phyloP scores from a whole-genome alignment of 2,113 vertebrate genomes.

The Takifugu flavidus region DNA sequence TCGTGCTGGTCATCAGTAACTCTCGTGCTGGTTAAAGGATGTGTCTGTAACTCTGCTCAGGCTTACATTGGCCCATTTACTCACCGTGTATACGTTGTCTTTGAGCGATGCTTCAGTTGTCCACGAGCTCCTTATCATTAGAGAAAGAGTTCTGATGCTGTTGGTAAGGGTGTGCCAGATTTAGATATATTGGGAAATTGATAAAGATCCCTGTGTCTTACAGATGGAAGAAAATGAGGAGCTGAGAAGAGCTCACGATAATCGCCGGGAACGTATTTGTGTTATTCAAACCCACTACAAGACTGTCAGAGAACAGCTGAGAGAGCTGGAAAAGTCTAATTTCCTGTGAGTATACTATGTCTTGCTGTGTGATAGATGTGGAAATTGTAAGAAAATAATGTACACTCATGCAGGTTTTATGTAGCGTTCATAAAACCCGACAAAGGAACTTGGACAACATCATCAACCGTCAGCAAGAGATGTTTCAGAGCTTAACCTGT shows the following conservation, averaged over 20 bases:
- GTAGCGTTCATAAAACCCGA: background rate
- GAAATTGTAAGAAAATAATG: background rate
- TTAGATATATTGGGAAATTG: background rate
- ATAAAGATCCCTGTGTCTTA: constrained; percentile 37
- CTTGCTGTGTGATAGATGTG: background rate
- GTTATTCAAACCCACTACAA: constrained; percentile 88
- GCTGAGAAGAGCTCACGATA: constrained; percentile 81
- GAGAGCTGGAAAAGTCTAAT: constrained; percentile 78
- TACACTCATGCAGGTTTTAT: background rate
- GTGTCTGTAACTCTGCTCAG: constrained; percentile 3
- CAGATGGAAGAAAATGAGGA: constrained; percentile 84
- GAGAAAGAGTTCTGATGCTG: constrained; percentile 7
- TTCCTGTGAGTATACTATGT: constrained; percentile 75
- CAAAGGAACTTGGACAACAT: constrained; percentile 20
- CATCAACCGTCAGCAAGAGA: constrained; percentile 22
- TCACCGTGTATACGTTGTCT: constrained; percentile 51
- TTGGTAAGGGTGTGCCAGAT: background rate
- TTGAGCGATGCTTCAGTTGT: constrained; percentile 67
- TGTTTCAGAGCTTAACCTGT: constrained; percentile 37
- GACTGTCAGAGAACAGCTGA: constrained; percentile 84
- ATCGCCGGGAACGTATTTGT: constrained; percentile 78
- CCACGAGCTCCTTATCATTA: constrained; percentile 50
- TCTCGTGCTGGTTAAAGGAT: background rate
- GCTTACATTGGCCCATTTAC: constrained; percentile 44
- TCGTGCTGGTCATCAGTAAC: constrained; percentile 41